Base-by-base conservation (phyloP, 2,888 invertebrate species). In the Phania funesta region DNA sequence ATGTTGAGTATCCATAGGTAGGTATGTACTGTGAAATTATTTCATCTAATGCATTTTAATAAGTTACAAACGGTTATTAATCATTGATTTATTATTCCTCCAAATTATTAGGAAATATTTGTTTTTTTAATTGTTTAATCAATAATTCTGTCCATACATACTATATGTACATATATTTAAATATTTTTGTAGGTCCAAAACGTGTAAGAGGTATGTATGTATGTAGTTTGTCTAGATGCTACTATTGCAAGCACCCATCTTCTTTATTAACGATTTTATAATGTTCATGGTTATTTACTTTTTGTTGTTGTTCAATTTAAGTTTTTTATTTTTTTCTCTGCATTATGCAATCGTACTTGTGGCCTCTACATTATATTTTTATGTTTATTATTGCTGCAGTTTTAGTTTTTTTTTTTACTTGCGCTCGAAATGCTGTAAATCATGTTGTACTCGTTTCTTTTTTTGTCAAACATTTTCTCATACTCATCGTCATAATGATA, bases 1-100 rank as follows among this genome's bases (percentile, higher is more conserved):
- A 32, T 52, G 18, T 32, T 44, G 22, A 11, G 3, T 32, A 38
- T n/a, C n/a, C n/a, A n/a, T n/a, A n/a, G n/a, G n/a, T n/a, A n/a
- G n/a, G n/a, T 44, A 32, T 2, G 38, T 54, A 44, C 3, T 65
- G 64, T 62, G 70, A 68, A 74, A 73, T 68, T 41, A 35, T 68
- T 46, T 74, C 73, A 44, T 74, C 56, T 74, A 64, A 58, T 82
- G 81, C 77, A 82, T 74, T 74, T 70, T 65, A 82, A 81, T 75
- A 35, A 48, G 16, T 7, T 48, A 48, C 0, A 18, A n/a, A 1
- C 3, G n/a, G 11, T 22, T 13, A 32, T 44, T 38, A 18, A 4
- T 8, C 4, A 20, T 29, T 16, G 41, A 11, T 60, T 44, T 22
- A 29, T 13, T 44, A 44, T 62, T 50, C 38, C 11, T 35, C 7